Evolutionary conservation across 2,113 vertebrate genomes (phyloP).

Genomic region (Ramphastos sulfuratus): DNA sequence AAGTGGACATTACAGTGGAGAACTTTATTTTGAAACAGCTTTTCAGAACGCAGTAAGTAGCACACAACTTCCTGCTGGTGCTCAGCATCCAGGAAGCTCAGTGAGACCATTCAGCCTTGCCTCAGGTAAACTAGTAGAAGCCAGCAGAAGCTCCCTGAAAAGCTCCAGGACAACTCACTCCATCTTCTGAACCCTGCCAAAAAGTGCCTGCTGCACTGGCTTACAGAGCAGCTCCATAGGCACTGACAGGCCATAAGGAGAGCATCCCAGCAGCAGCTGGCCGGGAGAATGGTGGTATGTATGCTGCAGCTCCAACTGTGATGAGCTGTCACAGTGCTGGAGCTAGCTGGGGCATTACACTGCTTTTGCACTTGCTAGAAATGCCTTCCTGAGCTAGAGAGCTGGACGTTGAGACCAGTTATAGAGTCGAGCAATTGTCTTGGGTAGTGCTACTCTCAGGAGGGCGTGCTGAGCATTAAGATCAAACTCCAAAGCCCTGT

Average conservation of each 20-base stretch:
- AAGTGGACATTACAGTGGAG: not conserved
- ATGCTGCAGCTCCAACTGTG: not conserved
- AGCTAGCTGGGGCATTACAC: not conserved
- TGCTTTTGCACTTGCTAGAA: not conserved
- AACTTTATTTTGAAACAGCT: conserved; percentile 48
- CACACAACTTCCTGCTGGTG: not conserved
- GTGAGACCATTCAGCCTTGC: not conserved
- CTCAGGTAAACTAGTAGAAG: not conserved
- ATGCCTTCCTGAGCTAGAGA: accelerated
- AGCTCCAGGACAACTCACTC: not conserved
- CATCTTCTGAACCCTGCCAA: not conserved
- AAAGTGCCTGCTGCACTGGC: not conserved
- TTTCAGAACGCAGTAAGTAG: not conserved
- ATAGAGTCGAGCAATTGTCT: not conserved
- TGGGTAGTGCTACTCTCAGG: not conserved
- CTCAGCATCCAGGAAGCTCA: not conserved
- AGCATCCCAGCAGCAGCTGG: not conserved
- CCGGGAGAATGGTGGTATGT: not conserved
- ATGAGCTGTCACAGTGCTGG: not conserved
- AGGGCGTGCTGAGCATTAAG: not conserved
- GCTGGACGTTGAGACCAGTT: accelerated
- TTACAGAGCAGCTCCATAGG: not conserved
- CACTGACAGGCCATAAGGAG: not conserved
- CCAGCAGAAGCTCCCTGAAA: not conserved
- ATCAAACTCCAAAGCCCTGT: not conserved